Evolutionary conservation across 2,888 invertebrate genomes (phyloP).

Genomic region (Eupithecia centaureata): DNA sequence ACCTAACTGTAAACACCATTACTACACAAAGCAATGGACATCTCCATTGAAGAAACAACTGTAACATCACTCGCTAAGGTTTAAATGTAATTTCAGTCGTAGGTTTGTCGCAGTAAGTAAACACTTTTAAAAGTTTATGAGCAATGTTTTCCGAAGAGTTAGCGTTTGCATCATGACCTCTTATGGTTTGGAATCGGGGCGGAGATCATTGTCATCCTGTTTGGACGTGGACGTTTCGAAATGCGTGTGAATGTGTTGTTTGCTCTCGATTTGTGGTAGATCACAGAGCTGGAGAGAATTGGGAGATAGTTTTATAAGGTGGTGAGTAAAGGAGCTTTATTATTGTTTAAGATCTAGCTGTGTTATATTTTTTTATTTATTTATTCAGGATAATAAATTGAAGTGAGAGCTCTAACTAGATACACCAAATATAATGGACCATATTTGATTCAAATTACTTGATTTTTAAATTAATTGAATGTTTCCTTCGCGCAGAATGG

Average conservation of each 20-base stretch:
- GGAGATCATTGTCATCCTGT: slow-evolving; percentile 61
- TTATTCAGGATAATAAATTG: too few species aligned
- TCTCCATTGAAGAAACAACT: slow-evolving; percentile 36
- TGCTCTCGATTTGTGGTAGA: slow-evolving; percentile 44
- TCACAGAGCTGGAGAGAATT: slow-evolving; percentile 16
- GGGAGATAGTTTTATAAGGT: neutral
- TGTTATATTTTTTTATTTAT: too few species aligned
- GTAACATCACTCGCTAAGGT: slow-evolving; percentile 29
- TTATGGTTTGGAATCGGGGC: slow-evolving; percentile 74
- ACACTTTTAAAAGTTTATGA: slow-evolving; percentile 83
- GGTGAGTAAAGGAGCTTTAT: neutral
- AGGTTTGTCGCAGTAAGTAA: slow-evolving; percentile 77
- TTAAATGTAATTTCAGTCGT: slow-evolving; percentile 47
- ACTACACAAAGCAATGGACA: slow-evolving; percentile 49
- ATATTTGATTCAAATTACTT: too few species aligned
- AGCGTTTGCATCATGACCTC: slow-evolving; percentile 77
- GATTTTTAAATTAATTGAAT: too few species aligned
- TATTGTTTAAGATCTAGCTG: neutral
- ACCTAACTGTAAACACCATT: slow-evolving; percentile 81
- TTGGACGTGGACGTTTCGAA: slow-evolving; percentile 70
- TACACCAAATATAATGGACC: too few species aligned
- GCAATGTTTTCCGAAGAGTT: slow-evolving; percentile 79
- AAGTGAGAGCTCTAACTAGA: too few species aligned
- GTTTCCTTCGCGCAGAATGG: too few species aligned
- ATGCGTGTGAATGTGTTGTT: slow-evolving; percentile 50